These are phyloP conservation scores for Paguma larvata DNA, from an alignment of 2,797 vertebrate genomes.

Conservation along the genomic window DNA sequence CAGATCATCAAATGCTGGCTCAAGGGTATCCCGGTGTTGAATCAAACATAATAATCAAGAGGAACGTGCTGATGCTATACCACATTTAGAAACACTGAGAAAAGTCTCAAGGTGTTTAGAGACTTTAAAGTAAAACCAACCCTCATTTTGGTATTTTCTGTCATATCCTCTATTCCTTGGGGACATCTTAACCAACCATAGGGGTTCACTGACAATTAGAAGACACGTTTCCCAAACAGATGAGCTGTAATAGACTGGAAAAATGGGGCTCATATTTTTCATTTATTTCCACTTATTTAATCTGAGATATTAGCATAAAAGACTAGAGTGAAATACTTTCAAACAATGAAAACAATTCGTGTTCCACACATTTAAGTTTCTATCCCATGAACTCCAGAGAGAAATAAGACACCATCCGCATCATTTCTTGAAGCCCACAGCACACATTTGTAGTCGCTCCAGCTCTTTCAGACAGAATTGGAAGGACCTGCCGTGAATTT, in stretches of 20 bases:
- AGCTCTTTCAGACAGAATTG: constrained; percentile 48
- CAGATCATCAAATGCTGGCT: neutral
- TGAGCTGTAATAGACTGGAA: neutral
- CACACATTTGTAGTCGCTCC: neutral
- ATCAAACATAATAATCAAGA: neutral
- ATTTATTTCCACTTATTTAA: neutral
- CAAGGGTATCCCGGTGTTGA: neutral
- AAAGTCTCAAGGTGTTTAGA: neutral
- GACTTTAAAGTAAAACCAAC: neutral
- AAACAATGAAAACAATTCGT: neutral
- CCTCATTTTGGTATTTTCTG: neutral
- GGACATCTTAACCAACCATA: neutral
- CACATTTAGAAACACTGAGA: neutral
- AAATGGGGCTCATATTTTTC: neutral
- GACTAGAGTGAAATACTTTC: neutral
- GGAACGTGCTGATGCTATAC: neutral
- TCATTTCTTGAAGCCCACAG: neutral
- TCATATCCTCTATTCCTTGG: neutral
- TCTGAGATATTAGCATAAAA: neutral
- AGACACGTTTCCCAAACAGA: neutral
- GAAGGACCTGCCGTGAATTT: constrained; percentile 71
- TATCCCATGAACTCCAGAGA: no score
- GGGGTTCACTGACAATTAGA: neutral
- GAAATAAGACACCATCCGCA: neutral
- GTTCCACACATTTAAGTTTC: neutral